Percentiles rank a stretch among this genome's conserved stretches.
Evolutionary conservation across 2,113 vertebrate species (phyloP).

Genomic region (Anas platyrhynchos): DNA sequence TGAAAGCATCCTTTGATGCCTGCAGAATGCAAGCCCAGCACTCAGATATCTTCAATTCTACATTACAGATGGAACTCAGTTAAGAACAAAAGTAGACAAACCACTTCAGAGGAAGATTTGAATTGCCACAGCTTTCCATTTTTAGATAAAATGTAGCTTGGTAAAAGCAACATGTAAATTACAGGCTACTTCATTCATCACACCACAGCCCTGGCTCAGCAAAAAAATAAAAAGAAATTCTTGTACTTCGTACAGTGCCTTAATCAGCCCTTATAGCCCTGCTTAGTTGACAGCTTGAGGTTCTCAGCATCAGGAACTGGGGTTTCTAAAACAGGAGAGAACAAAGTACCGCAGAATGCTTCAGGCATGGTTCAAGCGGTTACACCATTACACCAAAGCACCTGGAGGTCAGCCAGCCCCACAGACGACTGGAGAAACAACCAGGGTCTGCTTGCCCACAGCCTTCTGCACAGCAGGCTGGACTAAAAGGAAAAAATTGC

Average conservation of each 20-base stretch:
- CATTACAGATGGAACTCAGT: background rate
- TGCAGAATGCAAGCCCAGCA: background rate
- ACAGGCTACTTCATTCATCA: background rate
- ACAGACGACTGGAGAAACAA: background rate
- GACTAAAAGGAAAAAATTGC: background rate
- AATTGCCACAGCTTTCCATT: conserved; percentile 38
- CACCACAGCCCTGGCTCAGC: background rate
- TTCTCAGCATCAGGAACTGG: background rate
- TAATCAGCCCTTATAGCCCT: background rate
- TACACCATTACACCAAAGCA: background rate
- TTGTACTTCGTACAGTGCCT: background rate
- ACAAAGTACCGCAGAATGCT: background rate
- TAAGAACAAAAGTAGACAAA: conserved; percentile 17
- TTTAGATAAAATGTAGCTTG: conserved; percentile 49
- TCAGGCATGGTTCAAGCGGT: background rate
- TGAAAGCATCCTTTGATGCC: background rate
- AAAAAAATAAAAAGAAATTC: background rate
- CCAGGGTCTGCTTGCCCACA: background rate
- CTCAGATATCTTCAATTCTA: background rate
- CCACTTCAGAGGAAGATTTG: background rate
- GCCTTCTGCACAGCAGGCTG: background rate
- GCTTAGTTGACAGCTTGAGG: background rate
- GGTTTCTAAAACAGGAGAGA: background rate
- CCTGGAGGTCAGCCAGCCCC: background rate
- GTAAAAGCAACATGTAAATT: conserved; percentile 50